Evolutionary conservation across 64 coral and sea anemone species (phyloP), one percentile per base, ranked within the genome.

Genomic region (Montipora sp.): DNA sequence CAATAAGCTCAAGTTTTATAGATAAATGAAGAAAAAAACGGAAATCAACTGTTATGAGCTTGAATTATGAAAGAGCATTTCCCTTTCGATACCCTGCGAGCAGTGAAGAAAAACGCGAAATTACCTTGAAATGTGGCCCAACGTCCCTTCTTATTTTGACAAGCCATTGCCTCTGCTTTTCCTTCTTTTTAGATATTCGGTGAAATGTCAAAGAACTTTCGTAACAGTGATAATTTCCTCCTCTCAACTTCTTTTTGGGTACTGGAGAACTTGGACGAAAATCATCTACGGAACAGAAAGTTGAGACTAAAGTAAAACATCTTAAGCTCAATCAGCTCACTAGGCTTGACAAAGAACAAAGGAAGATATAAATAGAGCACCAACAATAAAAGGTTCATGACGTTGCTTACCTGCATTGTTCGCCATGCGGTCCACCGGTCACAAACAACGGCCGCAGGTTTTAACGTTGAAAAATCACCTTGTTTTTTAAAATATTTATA

Each of bases 331-430:
- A 78, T 78, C 7, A 78, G 76, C 76, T 78, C 44, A 78, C 76
- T 78, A 78, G 65, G 65, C 65, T 68, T 68, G 78, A 81, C 43
- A 36, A 81, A 47, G 44, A 81, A 81, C 78, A 80, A 80, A 49
- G 78, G 20, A 81, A 58, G 78, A 51, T 24, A 24, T 24, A 24
- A 24, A 24, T 24, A 24, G 24, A 24, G 24, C 24, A 24, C 24
- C 24, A 24, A 24, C 24, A 24, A 24, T 24, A 24, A 24, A 24
- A 24, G 24, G 24, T 24, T 24, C 24, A 24, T 24, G 24, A 24
- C 24, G 24, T 24, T 24, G 24, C 24, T 24, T 24, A 24, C 24
- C 24, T 24, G 24, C 24, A 24, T 24, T 24, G 24, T 24, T 24
- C 24, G 24, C 24, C 24, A 24, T 24, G 24, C 24, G 24, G 24